These are phyloP conservation scores for Triplophysa rosa DNA, from an alignment of 2,113 vertebrate genomes.

Conservation along the genomic window DNA sequence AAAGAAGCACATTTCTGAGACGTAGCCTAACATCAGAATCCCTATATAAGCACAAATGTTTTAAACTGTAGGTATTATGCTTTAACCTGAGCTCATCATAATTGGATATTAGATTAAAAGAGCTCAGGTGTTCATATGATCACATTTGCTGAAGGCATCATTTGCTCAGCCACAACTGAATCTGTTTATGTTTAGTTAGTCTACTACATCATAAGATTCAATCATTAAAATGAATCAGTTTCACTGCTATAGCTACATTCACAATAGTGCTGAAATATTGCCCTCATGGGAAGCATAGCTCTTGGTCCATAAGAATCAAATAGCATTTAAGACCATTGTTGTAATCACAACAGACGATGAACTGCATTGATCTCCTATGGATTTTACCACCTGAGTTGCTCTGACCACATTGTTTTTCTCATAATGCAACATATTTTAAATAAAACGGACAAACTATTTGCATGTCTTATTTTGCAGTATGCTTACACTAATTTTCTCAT, in stretches of 20 bases:
- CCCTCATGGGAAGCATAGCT: conserved; percentile 17
- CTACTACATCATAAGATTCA: background rate
- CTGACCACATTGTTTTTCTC: too few relatives aligned
- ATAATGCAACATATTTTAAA: too few relatives aligned
- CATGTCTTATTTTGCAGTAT: too few relatives aligned
- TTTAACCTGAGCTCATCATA: background rate
- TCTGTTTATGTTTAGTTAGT: background rate
- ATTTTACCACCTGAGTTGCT: too few relatives aligned
- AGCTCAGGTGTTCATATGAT: background rate
- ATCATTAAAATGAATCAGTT: conserved; percentile 36
- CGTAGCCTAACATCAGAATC: too few relatives aligned
- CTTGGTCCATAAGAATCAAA: background rate
- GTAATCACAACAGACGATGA: background rate
- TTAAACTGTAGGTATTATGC: background rate
- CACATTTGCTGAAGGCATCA: background rate
- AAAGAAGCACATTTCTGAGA: too few relatives aligned
- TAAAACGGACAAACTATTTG: too few relatives aligned
- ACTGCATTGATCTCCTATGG: background rate
- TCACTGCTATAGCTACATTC: conserved; percentile 14
- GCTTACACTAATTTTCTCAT: too few relatives aligned
- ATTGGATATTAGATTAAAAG: background rate
- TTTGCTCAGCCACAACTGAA: background rate
- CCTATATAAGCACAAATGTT: too few relatives aligned
- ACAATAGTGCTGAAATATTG: conserved; percentile 15
- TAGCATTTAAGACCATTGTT: background rate